Evolutionary conservation across 30 jellyfish, hydroid and myxozoan genomes (phyloP).

Genomic region (Hydra vulgaris): DNA sequence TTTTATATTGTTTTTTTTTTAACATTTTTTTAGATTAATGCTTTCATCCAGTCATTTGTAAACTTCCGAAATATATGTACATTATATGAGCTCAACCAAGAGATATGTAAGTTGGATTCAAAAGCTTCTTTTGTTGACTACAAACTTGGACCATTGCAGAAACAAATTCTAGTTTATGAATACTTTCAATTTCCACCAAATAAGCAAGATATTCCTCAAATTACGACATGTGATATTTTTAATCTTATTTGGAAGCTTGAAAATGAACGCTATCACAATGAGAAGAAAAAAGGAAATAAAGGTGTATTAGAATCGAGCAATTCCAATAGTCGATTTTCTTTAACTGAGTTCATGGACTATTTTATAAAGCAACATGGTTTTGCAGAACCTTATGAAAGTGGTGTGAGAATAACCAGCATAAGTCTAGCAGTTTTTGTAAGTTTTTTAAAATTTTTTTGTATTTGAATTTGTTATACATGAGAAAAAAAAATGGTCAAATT

Average conservation of each 20-base stretch:
- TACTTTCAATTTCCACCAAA: slow-evolving; percentile 56
- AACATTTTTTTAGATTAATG: slow-evolving; percentile 27
- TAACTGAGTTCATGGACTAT: slow-evolving; percentile 34
- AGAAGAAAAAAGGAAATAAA: background rate
- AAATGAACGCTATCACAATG: background rate
- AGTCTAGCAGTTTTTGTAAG: slow-evolving; percentile 54
- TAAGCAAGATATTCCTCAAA: slow-evolving; percentile 26
- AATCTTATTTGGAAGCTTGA: slow-evolving; percentile 26
- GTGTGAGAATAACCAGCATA: slow-evolving; percentile 43
- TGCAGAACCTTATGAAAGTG: slow-evolving; percentile 41
- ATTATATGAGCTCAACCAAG: slow-evolving; percentile 49
- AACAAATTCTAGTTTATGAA: slow-evolving; percentile 40
- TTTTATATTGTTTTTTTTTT: too few relatives aligned
- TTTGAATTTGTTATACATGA: too few relatives aligned
- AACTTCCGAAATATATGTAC: slow-evolving; percentile 31
- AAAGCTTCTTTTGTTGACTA: slow-evolving; percentile 42
- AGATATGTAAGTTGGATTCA: slow-evolving; percentile 37
- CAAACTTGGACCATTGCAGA: slow-evolving; percentile 77
- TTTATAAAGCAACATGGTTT: slow-evolving; percentile 26
- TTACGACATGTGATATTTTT: slow-evolving; percentile 23
- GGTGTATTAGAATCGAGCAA: background rate
- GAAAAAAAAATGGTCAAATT: too few relatives aligned
- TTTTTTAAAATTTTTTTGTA: too few relatives aligned
- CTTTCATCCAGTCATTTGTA: slow-evolving; percentile 27
- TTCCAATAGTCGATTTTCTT: background rate